A percentile compares a stretch with the other conserved stretches of the same genome.
These are phyloP conservation scores for Sitophilus oryzae DNA, from an alignment of 1,140 invertebrate species.

Conservation along the genomic window DNA sequence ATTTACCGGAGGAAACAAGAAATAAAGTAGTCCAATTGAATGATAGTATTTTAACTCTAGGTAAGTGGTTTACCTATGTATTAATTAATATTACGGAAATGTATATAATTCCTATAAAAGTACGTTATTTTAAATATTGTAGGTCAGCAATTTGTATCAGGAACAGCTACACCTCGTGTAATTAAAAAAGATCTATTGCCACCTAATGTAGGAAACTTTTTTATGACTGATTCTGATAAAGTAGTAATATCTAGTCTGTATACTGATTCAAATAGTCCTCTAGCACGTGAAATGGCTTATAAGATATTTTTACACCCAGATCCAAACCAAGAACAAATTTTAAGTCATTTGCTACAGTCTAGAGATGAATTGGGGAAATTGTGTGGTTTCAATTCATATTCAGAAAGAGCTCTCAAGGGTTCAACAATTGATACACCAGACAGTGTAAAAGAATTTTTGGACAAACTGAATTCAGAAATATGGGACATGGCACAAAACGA, in stretches of 20 bases:
- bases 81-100: no score
- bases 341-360: conserved; percentile 65
- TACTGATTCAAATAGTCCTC: conserved; percentile 72
- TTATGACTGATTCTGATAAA: conserved; percentile 57
- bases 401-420: conserved; percentile 80
- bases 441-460: conserved; percentile 73
- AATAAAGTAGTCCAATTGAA: conserved; percentile 61
- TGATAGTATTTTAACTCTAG: conserved; percentile 46
- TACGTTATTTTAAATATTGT: conserved; percentile 36
- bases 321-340: conserved; percentile 65
- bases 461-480: conserved; percentile 66
- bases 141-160: conserved; percentile 82
- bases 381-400: conserved; percentile 84
- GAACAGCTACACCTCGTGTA: conserved; percentile 59
- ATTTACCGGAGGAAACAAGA: conserved; percentile 73
- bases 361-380: conserved; percentile 72
- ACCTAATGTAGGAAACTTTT: conserved; percentile 49
- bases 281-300: conserved; percentile 84
- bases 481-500: conserved; percentile 59
- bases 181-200: conserved; percentile 63
- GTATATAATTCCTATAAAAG: background rate
- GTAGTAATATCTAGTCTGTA: conserved; percentile 71
- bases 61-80: conserved; percentile 75
- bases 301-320: conserved; percentile 79
- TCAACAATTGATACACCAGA: conserved; percentile 78